Percentiles rank a stretch among this genome's conserved stretches.
Evolutionary conservation across 1,140 invertebrate species (phyloP).

Genomic region (Elymnias hypermnestra): DNA sequence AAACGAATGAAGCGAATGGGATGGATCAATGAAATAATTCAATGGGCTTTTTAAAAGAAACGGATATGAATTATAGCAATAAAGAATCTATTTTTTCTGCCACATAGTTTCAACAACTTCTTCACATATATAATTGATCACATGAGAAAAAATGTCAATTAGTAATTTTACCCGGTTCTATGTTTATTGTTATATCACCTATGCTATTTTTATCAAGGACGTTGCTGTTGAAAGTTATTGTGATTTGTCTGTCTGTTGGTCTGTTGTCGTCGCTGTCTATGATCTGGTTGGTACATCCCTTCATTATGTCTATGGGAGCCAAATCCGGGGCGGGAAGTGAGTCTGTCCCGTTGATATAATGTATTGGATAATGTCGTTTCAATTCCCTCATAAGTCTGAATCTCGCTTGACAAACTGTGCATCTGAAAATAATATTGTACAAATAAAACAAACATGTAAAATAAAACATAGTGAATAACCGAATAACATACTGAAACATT

Average conservation of each 20-base stretch:
- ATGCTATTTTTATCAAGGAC: slow-evolving; percentile 34
- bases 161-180: slow-evolving; percentile 30
- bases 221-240: slow-evolving; percentile 45
- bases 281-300: slow-evolving; percentile 6
- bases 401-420: slow-evolving; percentile 47
- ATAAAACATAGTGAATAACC: too few species aligned
- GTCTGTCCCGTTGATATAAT: slow-evolving; percentile 42
- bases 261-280: slow-evolving; percentile 12
- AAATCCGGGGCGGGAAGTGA: background rate
- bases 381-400: slow-evolving; percentile 63
- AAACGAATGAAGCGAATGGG: too few species aligned
- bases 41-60: too few species aligned
- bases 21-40: too few species aligned
- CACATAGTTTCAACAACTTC: too few species aligned
- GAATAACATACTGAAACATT: too few species aligned
- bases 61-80: too few species aligned
- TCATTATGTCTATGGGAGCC: slow-evolving; percentile 12
- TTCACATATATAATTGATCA: too few species aligned
- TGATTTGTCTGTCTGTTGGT: slow-evolving; percentile 33
- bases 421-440: slow-evolving; percentile 32
- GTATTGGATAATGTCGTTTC: slow-evolving; percentile 63
- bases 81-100: too few species aligned
- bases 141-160: too few species aligned
- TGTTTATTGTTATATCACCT: slow-evolving; percentile 49
- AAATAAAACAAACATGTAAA: too few species aligned